A percentile compares a stretch with the other conserved stretches of the same genome.
These are phyloP conservation scores for Agelas oroides DNA, from an alignment of 37 sponge, comb jelly and placozoan genomes.

Conservation along the genomic window DNA sequence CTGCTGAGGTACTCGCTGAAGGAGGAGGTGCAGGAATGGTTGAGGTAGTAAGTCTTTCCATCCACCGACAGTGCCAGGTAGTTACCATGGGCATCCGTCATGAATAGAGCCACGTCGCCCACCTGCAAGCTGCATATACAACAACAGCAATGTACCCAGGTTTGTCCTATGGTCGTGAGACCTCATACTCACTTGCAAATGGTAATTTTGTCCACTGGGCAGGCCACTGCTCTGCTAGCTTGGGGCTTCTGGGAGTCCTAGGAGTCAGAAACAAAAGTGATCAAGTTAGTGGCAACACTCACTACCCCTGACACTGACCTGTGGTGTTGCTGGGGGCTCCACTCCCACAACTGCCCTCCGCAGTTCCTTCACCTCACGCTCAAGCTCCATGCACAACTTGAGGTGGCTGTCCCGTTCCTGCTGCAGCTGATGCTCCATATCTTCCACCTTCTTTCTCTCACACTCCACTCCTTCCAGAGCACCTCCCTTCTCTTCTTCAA, in stretches of 20 bases:
- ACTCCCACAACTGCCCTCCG: constrained; percentile 14
- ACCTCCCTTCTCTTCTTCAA: background rate
- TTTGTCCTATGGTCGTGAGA: no score
- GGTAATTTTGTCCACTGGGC: no score
- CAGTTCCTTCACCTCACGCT: constrained; percentile 49
- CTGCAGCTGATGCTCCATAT: background rate
- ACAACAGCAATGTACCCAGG: no score
- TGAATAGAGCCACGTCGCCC: constrained; percentile 63
- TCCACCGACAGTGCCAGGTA: constrained; percentile 65
- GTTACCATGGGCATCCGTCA: constrained; percentile 45
- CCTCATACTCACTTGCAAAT: background rate
- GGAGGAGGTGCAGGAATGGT: constrained; percentile 3
- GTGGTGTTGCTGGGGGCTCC: no score
- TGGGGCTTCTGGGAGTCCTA: no score
- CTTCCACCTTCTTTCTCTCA: background rate
- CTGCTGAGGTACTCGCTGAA: no score
- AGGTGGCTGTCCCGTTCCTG: constrained; percentile 26
- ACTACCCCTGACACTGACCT: no score
- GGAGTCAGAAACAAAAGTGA: no score
- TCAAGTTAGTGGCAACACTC: no score
- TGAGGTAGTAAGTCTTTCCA: constrained; percentile 61
- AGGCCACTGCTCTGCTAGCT: no score
- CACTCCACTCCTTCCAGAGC: background rate
- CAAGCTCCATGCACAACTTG: constrained; percentile 59
- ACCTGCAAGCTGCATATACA: constrained; percentile 38